Conservation (phyloP, 2,888 invertebrate species). For the Hemithea aestivaria region DNA sequence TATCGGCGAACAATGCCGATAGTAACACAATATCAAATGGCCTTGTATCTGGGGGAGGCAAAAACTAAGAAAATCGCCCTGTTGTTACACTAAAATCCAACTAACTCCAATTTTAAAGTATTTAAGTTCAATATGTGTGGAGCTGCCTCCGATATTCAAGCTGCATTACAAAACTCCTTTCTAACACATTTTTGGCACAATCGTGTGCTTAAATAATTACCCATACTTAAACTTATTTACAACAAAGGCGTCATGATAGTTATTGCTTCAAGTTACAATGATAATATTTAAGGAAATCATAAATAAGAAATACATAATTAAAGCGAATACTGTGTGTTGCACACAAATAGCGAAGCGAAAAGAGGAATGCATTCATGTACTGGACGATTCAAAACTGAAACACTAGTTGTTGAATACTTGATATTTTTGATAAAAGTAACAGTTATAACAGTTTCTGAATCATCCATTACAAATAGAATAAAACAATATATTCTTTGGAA, state of each 20-base stretch:
- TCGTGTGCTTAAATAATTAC: constrained; percentile 57
- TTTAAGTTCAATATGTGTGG: too few species aligned
- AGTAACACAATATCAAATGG: too few species aligned
- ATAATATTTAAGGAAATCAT: constrained; percentile 17
- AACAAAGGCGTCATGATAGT: constrained; percentile 58
- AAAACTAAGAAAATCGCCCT: too few species aligned
- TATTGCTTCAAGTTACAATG: constrained; percentile 62
- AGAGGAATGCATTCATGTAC: constrained; percentile 60
- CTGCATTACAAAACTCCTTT: not conserved
- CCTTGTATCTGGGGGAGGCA: too few species aligned
- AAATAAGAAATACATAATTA: constrained; percentile 20
- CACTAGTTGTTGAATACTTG: not conserved
- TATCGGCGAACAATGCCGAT: too few species aligned
- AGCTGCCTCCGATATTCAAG: not conserved
- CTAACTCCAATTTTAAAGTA: too few species aligned
- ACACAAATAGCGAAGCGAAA: constrained; percentile 51
- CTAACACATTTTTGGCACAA: constrained; percentile 59
- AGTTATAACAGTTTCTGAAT: constrained; percentile 4
- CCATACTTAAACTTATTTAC: constrained; percentile 47
- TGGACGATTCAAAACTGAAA: constrained; percentile 10
- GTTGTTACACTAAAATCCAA: too few species aligned
- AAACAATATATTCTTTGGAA: constrained; percentile 69
- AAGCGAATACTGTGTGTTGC: constrained; percentile 40
- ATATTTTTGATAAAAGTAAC: not conserved
- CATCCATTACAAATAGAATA: constrained; percentile 42